Base-by-base conservation (phyloP, 2,888 invertebrate species). In the Merodon equestris region DNA sequence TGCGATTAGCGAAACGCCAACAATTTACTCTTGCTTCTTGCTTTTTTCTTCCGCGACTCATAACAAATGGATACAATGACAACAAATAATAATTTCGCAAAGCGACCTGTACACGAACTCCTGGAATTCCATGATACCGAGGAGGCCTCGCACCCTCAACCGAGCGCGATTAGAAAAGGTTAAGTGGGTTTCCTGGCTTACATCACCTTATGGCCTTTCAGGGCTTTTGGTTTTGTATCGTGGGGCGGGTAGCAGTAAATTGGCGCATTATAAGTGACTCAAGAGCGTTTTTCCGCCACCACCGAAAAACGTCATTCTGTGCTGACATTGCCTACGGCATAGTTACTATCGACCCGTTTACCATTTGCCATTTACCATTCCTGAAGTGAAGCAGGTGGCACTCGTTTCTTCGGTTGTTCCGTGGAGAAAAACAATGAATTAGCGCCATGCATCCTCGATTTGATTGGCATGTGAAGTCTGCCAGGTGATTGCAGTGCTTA, bases 401-500 rank as follows among this genome's bases (percentile, higher is more conserved):
- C 36, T 68, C 44, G 27, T 58, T 51, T 53, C 57, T 40, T 47
- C 44, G 34, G 7, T 13, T 40, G 18, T n/a, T 13, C 27, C 7
- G 13, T 10, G 27, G 45, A 40, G 73, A 58, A 79, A 74, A 79
- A 70, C 74, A 74, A 68, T 70, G 79, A 68, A 79, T 74, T 79
- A 79, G 79, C 79, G 74, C 79, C 79, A 79, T 71, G 81, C 48
- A 81, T 61, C 61, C 70, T 27, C 51, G 18, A 12, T 68, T 81
- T 81, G 81, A 81, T 74, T 81, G 81, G 61, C 81, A 81, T 81
- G 81, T 75, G 81, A 81, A 81, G 61, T 44, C 66, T 68, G 75
- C 70, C 81, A 81, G 81, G 71, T 81, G 81, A 74, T 56, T 61
- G 58, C 27, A 73, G 75, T 56, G 17, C 42, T 44, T 67, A 44